Conservation (phyloP, 2,113 vertebrate species). For the Gasterosteus nipponicus region DNA sequence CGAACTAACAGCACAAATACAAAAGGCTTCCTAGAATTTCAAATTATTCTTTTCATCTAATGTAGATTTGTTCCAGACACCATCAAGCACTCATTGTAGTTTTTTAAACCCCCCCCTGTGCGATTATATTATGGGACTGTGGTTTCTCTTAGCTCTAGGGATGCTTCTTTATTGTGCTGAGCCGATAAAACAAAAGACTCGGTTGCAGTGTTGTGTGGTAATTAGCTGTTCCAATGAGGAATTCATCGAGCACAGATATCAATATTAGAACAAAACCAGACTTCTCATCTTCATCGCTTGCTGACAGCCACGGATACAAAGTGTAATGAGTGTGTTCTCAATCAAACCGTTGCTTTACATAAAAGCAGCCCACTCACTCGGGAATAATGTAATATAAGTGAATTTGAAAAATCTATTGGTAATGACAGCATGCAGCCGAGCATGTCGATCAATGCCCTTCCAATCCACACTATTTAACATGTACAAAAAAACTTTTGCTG, state of each 20-base stretch:
- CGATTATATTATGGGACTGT: slow-evolving; percentile 29
- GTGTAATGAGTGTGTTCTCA: slow-evolving; percentile 5
- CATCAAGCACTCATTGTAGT: slow-evolving; percentile 25
- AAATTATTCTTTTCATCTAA: slow-evolving; percentile 44
- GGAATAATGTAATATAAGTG: background rate
- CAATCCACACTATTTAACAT: slow-evolving; percentile 25
- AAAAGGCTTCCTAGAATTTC: slow-evolving; percentile 6
- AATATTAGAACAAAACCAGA: slow-evolving; percentile 35
- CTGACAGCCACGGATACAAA: slow-evolving; percentile 35
- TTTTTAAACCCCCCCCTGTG: slow-evolving; percentile 5
- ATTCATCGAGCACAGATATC: slow-evolving; percentile 39
- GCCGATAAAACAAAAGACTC: slow-evolving; percentile 50
- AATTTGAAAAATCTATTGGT: slow-evolving; percentile 2
- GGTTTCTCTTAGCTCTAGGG: slow-evolving; percentile 42
- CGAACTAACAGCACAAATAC: slow-evolving; percentile 3
- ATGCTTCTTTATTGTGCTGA: slow-evolving; percentile 43
- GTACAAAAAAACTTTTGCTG: slow-evolving; percentile 15
- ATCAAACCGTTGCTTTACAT: slow-evolving; percentile 21
- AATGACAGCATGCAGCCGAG: slow-evolving; percentile 17
- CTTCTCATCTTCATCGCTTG: slow-evolving; percentile 20
- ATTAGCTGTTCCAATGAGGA: slow-evolving; percentile 60
- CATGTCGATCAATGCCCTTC: slow-evolving; percentile 1
- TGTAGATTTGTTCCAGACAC: slow-evolving; percentile 33
- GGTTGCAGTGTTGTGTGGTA: slow-evolving; percentile 23
- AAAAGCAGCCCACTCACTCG: background rate